phyloP scores from a whole-genome alignment of 2,888 invertebrate species.

The Metacarcinus magister region DNA sequence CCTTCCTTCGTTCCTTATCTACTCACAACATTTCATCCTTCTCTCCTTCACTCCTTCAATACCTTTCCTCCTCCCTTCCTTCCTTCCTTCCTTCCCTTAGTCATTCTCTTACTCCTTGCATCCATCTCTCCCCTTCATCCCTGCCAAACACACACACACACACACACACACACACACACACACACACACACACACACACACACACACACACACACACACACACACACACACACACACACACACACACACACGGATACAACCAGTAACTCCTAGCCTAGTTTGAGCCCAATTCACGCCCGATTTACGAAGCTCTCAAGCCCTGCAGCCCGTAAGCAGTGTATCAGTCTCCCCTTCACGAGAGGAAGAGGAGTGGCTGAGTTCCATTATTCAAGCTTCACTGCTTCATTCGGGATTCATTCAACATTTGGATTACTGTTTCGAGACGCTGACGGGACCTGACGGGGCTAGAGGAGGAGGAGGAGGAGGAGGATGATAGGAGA shows the following conservation, averaged over 20 bases:
- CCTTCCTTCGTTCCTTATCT: background rate
- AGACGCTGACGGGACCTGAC: conserved; percentile 11
- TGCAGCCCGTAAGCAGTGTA: background rate
- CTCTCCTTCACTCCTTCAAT: no score
- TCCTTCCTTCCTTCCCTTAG: background rate
- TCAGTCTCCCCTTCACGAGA: background rate
- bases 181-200: background rate
- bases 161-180: background rate
- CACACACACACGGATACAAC: background rate
- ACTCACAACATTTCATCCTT: background rate
- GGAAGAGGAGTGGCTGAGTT: background rate
- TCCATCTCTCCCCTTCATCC: background rate
- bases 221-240: background rate
- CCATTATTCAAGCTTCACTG: conserved; percentile 2
- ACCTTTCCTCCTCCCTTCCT: background rate
- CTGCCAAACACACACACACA: background rate
- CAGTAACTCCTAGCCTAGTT: background rate
- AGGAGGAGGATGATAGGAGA: background rate
- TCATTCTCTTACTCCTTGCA: background rate
- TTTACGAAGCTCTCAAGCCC: background rate
- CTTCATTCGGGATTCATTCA: conserved; percentile 33
- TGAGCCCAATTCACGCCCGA: background rate
- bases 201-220: background rate
- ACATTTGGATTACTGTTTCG: conserved; percentile 41
- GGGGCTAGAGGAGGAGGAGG: background rate